Conservation (phyloP, 2,888 invertebrate species). For the Caenorhabditis afra region DNA sequence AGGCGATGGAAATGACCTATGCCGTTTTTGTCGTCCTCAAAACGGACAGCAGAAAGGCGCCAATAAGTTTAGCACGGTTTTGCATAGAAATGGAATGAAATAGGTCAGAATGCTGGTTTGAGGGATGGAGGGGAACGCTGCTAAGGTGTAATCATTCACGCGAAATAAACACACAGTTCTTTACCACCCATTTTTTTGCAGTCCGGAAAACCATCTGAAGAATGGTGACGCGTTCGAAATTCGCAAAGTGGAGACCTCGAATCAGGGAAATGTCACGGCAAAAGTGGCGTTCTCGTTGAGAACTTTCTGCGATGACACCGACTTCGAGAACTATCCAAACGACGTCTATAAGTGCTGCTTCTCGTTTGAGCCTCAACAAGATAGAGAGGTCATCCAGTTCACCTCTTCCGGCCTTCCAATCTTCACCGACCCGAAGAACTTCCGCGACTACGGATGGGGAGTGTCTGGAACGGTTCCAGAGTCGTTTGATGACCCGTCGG, state of each 20-base stretch:
- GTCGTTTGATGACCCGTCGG: slow-evolving; percentile 72
- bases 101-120: slow-evolving; percentile 25
- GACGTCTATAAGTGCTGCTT: slow-evolving; percentile 80
- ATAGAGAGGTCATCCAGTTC: slow-evolving; percentile 77
- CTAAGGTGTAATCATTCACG: slow-evolving; percentile 12
- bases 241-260: slow-evolving; percentile 73
- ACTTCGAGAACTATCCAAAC: slow-evolving; percentile 79
- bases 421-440: slow-evolving; percentile 80
- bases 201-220: slow-evolving; percentile 77
- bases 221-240: slow-evolving; percentile 80
- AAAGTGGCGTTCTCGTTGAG: slow-evolving; percentile 77
- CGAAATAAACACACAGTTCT: slow-evolving; percentile 1
- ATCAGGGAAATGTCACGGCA: slow-evolving; percentile 77
- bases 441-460: slow-evolving; percentile 80
- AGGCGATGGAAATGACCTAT: slow-evolving; percentile 10
- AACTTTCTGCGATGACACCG: slow-evolving; percentile 80
- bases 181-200: slow-evolving; percentile 33
- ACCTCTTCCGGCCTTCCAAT: slow-evolving; percentile 76
- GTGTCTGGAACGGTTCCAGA: slow-evolving; percentile 77
- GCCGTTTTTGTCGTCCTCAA: no score
- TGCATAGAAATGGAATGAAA: not conserved
- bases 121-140: not conserved
- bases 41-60: not conserved
- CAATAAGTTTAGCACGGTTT: slow-evolving; percentile 16
- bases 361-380: slow-evolving; percentile 75